phyloP scores from a whole-genome alignment of 2,797 vertebrate genomes.

The Cryptoprocta ferox region DNA sequence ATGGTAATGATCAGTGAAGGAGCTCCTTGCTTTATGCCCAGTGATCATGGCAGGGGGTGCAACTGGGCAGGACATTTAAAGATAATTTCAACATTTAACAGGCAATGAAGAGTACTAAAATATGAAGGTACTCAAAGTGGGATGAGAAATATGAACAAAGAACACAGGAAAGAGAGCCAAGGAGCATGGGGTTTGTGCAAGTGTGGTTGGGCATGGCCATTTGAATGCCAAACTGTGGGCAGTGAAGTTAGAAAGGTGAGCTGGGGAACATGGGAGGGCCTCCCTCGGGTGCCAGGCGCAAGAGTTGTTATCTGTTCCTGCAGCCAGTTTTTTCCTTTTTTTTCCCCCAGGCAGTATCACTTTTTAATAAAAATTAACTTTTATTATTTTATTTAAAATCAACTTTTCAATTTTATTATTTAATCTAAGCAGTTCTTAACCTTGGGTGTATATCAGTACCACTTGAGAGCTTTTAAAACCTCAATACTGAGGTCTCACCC shows the following conservation, averaged over 20 bases:
- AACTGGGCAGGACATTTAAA: neutral
- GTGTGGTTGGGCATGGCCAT: neutral
- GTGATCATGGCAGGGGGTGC: neutral
- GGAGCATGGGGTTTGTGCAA: neutral
- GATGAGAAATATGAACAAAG: neutral
- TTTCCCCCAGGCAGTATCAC: neutral
- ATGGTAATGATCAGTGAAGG: neutral
- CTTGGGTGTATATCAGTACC: neutral
- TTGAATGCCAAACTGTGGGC: neutral
- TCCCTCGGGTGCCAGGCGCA: no score
- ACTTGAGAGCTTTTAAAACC: neutral
- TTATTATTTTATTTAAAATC: neutral
- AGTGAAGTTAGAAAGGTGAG: neutral
- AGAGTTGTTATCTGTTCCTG: neutral
- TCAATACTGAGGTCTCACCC: neutral
- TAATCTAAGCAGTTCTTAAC: neutral
- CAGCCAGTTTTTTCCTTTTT: neutral
- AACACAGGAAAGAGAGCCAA: neutral
- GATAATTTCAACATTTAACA: neutral
- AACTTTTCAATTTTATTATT: neutral
- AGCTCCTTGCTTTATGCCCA: neutral
- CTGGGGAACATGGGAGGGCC: neutral
- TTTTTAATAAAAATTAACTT: slow-evolving; percentile 32
- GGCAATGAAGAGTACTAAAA: neutral
- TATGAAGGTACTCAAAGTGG: neutral